Evolutionary conservation across 2,113 vertebrate genomes (phyloP).

Genomic region (Gnathonemus longibarbis): DNA sequence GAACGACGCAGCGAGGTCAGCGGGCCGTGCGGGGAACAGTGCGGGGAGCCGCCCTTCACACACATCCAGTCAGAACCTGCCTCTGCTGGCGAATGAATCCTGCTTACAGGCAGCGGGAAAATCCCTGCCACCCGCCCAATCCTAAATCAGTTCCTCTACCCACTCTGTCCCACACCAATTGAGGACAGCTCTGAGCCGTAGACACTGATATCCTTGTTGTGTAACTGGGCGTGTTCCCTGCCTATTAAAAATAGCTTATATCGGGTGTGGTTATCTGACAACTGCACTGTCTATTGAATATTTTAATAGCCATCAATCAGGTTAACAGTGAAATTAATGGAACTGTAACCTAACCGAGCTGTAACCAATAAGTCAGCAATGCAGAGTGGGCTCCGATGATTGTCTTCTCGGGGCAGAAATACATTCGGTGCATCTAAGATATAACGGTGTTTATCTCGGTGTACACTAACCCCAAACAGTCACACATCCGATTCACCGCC

Average conservation of each 20-base stretch:
- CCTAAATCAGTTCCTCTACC: background rate
- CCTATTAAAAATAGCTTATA: background rate
- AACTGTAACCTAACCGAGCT: background rate
- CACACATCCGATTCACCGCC: background rate
- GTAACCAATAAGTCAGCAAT: background rate
- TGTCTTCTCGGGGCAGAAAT: background rate
- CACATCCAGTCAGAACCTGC: background rate
- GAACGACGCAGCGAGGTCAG: slow-evolving; percentile 7
- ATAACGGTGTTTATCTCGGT: background rate
- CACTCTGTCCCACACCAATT: background rate
- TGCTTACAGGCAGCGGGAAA: background rate
- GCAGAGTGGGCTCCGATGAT: background rate
- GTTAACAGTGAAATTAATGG: background rate
- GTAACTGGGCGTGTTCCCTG: background rate
- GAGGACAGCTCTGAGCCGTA: background rate
- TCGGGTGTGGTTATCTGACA: background rate
- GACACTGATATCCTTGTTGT: background rate
- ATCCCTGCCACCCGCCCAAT: background rate
- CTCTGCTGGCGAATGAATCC: background rate
- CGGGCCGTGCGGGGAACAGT: background rate
- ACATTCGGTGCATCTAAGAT: background rate
- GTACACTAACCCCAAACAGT: background rate
- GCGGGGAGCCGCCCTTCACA: background rate
- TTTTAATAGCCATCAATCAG: background rate
- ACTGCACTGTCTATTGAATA: background rate